Evolutionary conservation across 2,113 vertebrate genomes (phyloP).

Genomic region (Stegastes partitus): DNA sequence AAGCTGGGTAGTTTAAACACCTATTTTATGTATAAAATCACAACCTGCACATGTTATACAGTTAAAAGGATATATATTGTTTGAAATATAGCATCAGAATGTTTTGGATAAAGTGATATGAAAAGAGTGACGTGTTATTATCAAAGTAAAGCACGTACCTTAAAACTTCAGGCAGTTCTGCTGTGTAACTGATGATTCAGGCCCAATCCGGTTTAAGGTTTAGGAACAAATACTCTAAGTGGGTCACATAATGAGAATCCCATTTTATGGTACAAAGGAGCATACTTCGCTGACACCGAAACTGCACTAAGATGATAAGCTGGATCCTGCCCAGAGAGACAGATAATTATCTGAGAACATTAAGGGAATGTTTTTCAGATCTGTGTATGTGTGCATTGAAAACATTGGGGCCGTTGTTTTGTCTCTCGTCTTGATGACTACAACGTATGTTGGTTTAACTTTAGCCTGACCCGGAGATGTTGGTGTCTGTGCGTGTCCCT

Average conservation of each 20-base stretch:
- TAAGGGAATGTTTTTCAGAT: conserved; percentile 28
- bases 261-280: conserved; percentile 22
- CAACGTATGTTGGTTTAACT: conserved; percentile 44
- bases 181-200: neutral
- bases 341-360: conserved; percentile 35
- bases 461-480: conserved; percentile 60
- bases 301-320: conserved; percentile 27
- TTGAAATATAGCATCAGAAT: too few relatives aligned
- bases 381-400: conserved; percentile 5
- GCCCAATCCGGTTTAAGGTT: conserved; percentile 1
- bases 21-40: too few relatives aligned
- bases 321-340: conserved; percentile 24
- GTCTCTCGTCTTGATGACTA: conserved; percentile 55
- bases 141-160: neutral
- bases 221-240: neutral
- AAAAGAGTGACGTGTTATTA: too few relatives aligned
- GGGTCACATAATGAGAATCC: conserved; percentile 11
- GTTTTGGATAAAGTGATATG: too few relatives aligned
- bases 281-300: conserved; percentile 10
- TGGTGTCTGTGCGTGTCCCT: conserved; percentile 20
- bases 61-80: too few relatives aligned
- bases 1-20: too few relatives aligned
- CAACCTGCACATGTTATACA: too few relatives aligned
- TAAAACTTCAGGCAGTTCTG: neutral
- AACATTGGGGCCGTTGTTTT: conserved; percentile 46